These are phyloP conservation scores for Oceanodroma leucorhoa DNA, from an alignment of 2,797 vertebrate species.

Conservation along the genomic window DNA sequence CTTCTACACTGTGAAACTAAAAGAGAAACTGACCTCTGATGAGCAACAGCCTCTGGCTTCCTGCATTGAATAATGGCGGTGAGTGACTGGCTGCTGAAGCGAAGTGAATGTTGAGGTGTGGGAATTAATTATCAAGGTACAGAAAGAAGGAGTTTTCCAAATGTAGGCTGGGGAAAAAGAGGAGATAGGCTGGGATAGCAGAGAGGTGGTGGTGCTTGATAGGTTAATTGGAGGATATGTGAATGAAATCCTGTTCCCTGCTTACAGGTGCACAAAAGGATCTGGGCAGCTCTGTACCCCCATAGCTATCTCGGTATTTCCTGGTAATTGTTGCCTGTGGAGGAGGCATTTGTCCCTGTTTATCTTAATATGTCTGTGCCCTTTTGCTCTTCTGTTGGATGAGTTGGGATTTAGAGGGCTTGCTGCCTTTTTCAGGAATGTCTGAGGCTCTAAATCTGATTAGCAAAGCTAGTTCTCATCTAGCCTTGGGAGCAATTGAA, in stretches of 20 bases:
- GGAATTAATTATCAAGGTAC: neutral
- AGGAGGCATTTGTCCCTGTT: neutral
- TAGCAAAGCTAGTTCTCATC: neutral
- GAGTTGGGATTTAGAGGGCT: neutral
- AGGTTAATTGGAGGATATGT: neutral
- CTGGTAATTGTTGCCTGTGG: neutral
- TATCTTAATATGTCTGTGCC: neutral
- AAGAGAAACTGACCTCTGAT: neutral
- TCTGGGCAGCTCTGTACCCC: neutral
- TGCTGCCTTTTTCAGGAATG: neutral
- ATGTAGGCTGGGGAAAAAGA: neutral
- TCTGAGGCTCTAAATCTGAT: neutral
- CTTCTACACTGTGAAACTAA: neutral
- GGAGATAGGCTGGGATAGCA: neutral
- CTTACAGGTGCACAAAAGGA: neutral
- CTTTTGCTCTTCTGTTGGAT: neutral
- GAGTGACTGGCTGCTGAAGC: neutral
- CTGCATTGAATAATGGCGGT: neutral
- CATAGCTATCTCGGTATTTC: neutral
- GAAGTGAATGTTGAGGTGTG: neutral
- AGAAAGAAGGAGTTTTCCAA: neutral
- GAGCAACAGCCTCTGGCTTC: neutral
- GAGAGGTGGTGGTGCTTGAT: neutral
- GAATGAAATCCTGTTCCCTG: neutral
- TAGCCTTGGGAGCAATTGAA: neutral